Conservation (phyloP, 2,113 vertebrate genomes). For the Syngnathoides biaculeatus region DNA sequence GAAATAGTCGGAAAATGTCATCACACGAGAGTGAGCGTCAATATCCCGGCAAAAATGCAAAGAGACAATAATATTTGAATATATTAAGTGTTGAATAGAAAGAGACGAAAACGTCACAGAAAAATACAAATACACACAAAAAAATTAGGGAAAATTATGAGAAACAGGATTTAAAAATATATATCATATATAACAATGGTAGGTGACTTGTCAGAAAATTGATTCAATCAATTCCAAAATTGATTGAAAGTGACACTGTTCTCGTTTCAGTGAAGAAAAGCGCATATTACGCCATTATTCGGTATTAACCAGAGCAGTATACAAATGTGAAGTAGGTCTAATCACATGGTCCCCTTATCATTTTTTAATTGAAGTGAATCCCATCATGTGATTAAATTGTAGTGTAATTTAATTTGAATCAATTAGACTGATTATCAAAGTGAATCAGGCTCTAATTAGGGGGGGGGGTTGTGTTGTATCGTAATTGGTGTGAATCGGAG, state of each 20-base stretch:
- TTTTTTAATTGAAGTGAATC: not conserved
- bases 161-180: no score
- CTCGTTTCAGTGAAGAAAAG: slow-evolving; percentile 64
- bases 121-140: no score
- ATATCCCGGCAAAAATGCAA: no score
- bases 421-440: not conserved
- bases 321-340: not conserved
- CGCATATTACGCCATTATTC: not conserved
- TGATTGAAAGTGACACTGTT: slow-evolving; percentile 65
- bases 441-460: not conserved
- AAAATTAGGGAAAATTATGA: no score
- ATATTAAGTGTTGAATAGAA: no score
- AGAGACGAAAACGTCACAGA: no score
- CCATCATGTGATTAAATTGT: not conserved
- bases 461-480: not conserved
- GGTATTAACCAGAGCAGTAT: not conserved
- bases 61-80: no score
- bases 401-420: not conserved
- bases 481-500: not conserved
- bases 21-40: no score
- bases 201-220: slow-evolving; percentile 46
- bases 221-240: no score
- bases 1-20: no score
- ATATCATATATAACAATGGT: no score
- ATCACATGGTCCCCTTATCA: not conserved